Evolutionary conservation across 2,888 invertebrate species (phyloP), one percentile per base, ranked within the genome.

Genomic region (Orthonychiurus folsomi): DNA sequence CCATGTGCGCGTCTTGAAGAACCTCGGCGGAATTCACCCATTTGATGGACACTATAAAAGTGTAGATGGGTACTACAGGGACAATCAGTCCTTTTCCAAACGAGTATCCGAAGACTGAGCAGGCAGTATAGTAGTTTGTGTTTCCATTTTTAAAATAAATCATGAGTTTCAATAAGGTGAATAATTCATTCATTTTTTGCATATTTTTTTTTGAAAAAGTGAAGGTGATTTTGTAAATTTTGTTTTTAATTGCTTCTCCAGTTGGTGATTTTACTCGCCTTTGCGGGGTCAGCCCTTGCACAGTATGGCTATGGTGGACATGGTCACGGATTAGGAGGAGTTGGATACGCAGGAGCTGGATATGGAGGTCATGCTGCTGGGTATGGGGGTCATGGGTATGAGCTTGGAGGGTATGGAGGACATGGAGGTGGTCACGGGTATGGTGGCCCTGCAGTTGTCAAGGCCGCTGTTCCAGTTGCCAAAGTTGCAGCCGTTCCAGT

Each of bases 401-500:
- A 23, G 23, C 55, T 26, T 28, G 52, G 20, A 3, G 58, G 50
- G n/a, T 37, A 56, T 55, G 56, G 24, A 27, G 65, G 28, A 3
- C 37, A 57, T 37, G 57, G 57, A 26, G 37, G 47, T 20, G 57
- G 57, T 3, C 24, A 57, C 9, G 57, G 57, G 12, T 48, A 50
- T 25, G 52, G 21, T 3, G 57, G 52, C 20, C 56, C 26, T 28
- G 62, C 60, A 21, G 57, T 56, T 18, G 65, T 59, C 3, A 60
- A 63, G 28, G 60, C 55, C 5, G 61, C 54, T 18, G 60, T 60
- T 12, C 54, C 62, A 23, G 50, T 61, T 12, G 56, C 50, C 2
- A 64, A 64, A 59, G 65, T 60, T 9, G 26, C 54, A 28, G 60
- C 53, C 28, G 56, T 64, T 5, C 59, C 56, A 15, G 60, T 64